Percentiles rank a stretch among this genome's conserved stretches.
Conservation (phyloP, 30 jellyfish, hydroid and myxozoan species). For the Hydractinia symbiolongicarpus region DNA sequence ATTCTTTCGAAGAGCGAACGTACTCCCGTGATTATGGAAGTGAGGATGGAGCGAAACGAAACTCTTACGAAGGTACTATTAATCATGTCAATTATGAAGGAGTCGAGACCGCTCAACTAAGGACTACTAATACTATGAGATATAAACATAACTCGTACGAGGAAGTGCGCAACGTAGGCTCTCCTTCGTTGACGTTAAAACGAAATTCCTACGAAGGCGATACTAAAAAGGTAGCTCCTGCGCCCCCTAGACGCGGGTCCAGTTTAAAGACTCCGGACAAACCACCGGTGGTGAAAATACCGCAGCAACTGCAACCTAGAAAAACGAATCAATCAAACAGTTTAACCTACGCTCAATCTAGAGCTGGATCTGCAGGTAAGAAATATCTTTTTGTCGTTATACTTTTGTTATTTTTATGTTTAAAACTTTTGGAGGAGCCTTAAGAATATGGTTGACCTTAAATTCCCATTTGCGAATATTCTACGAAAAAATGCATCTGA, state of each 20-base stretch:
- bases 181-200: conserved; percentile 15
- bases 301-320: conserved; percentile 29
- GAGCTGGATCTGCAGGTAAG: conserved; percentile 6
- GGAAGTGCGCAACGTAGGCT: conserved; percentile 26
- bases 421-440: too few relatives aligned
- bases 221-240: conserved; percentile 72
- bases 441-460: too few relatives aligned
- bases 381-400: neutral
- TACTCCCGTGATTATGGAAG: neutral
- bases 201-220: conserved; percentile 27
- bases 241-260: conserved; percentile 85
- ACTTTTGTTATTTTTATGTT: neutral
- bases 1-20: conserved; percentile 19
- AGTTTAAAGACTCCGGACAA: conserved; percentile 12
- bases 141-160: conserved; percentile 25
- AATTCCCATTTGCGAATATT: too few relatives aligned
- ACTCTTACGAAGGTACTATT: conserved; percentile 26
- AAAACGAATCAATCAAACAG: conserved; percentile 9
- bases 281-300: conserved; percentile 32
- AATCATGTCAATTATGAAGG: conserved; percentile 1
- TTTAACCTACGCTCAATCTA: conserved; percentile 8
- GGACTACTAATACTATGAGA: conserved; percentile 1
- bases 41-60: conserved; percentile 18
- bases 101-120: conserved; percentile 11
- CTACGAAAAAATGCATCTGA: too few relatives aligned